Evolutionary conservation across 2,888 invertebrate genomes (phyloP), one percentile per base, ranked within the genome.

Genomic region (Seladonia tumulorum): DNA sequence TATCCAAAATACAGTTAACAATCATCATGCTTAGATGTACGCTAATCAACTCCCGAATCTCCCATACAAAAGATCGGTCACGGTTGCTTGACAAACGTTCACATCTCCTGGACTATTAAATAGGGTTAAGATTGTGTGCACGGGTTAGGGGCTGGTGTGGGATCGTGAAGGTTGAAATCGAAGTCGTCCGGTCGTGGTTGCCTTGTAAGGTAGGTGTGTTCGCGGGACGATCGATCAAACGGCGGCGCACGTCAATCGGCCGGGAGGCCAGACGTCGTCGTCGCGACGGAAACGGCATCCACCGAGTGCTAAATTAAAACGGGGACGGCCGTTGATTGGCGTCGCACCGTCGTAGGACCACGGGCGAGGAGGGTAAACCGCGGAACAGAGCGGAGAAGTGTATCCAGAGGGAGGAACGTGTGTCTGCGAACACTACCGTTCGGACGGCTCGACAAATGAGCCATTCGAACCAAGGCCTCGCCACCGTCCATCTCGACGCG

Each of bases 261-360:
- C n/a, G 75, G 63, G 57, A 70, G 57, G 14, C 68, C n/a, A n/a
- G 81, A 76, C 63, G 63, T 29, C 29, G 63, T 18, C 66, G 68
- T 18, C 81, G 77, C 49, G 39, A 68, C 68, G 45, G 25, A 81
- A 72, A 57, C 35, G 49, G 66, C 70, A 72, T 83, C 71, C 60
- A 75, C 29, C 70, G 85, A 86, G 42, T 78, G 77, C 82, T 88
- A 90, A 90, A 90, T 91, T 89, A 88, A 87, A 88, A 87, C 86
- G 80, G 82, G 79, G 82, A 85, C 85, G 87, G 42, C 57, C 83
- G 89, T 85, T 89, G 90, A 91, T 91, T 90, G 88, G 91, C 91
- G 87, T 86, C 81, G 90, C 88, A 87, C 88, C 87, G 76, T 22
- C n/a, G 29, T 35, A 5, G 71, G 16, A 71, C 14, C n/a, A 29